Conservation (phyloP, 2,113 vertebrate genomes). For the Thalassarche chlororhynchos region DNA sequence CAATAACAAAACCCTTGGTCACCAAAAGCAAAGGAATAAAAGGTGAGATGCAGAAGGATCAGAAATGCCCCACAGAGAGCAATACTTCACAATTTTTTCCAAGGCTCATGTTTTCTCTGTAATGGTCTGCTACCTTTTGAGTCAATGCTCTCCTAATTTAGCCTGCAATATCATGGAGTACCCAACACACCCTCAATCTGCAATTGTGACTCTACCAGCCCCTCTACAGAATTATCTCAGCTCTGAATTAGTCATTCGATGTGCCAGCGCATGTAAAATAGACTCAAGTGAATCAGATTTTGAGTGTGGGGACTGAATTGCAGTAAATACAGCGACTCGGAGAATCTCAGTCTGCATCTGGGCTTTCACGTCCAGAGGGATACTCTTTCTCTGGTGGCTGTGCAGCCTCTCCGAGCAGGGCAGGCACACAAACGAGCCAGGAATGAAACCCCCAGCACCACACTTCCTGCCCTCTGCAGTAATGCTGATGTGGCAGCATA, state of each 20-base stretch:
- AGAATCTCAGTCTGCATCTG: background rate
- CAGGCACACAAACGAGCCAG: accelerated
- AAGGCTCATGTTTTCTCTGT: background rate
- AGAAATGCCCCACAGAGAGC: background rate
- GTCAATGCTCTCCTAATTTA: background rate
- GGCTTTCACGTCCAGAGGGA: background rate
- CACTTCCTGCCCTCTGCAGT: background rate
- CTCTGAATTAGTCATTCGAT: slow-evolving; percentile 9
- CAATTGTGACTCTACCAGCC: background rate
- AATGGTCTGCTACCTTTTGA: background rate
- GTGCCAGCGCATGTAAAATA: background rate
- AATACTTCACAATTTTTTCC: background rate
- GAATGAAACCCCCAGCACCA: background rate
- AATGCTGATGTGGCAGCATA: too few species aligned
- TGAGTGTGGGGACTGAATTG: background rate
- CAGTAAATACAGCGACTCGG: background rate
- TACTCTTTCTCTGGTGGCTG: background rate
- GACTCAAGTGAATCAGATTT: slow-evolving; percentile 2
- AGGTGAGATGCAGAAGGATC: background rate
- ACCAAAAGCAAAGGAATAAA: background rate
- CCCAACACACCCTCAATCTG: background rate
- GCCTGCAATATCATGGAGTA: background rate
- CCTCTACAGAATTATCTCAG: slow-evolving; percentile 13
- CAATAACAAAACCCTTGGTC: background rate
- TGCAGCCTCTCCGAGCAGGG: background rate